These are phyloP conservation scores for Vultur gryphus DNA, from an alignment of 2,797 vertebrate species.

Conservation along the genomic window DNA sequence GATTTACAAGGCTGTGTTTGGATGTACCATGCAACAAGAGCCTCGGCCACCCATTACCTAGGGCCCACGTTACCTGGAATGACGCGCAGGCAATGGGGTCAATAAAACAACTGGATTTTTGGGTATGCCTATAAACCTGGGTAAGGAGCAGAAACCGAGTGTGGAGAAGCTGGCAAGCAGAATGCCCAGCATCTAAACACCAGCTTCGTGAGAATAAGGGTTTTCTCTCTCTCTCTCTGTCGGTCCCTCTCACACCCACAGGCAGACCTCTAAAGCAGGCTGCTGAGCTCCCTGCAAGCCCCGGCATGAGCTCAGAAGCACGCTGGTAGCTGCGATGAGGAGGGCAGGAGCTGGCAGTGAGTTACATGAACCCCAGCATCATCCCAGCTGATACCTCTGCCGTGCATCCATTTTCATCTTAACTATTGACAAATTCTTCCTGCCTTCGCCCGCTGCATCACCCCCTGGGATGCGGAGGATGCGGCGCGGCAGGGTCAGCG, in stretches of 20 bases:
- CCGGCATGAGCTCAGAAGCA: fast-evolving
- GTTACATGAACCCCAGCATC: not conserved
- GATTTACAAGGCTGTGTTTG: not conserved
- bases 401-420: not conserved
- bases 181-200: not conserved
- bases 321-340: not conserved
- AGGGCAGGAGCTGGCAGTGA: not conserved
- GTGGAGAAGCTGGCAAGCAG: not conserved
- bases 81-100: fast-evolving
- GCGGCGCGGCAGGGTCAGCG: fast-evolving
- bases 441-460: not conserved
- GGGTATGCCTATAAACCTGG: not conserved
- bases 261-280: not conserved
- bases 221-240: not conserved
- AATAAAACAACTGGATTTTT: not conserved
- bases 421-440: not conserved
- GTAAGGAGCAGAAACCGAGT: not conserved
- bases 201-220: not conserved
- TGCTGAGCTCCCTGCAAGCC: not conserved
- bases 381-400: not conserved
- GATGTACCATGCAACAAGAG: not conserved
- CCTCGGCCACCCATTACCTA: fast-evolving
- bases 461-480: not conserved
- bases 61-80: fast-evolving
- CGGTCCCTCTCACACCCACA: fast-evolving